These are phyloP conservation scores for Ctenicera cuprea DNA, from an alignment of 2,888 invertebrate species.

Conservation along the genomic window DNA sequence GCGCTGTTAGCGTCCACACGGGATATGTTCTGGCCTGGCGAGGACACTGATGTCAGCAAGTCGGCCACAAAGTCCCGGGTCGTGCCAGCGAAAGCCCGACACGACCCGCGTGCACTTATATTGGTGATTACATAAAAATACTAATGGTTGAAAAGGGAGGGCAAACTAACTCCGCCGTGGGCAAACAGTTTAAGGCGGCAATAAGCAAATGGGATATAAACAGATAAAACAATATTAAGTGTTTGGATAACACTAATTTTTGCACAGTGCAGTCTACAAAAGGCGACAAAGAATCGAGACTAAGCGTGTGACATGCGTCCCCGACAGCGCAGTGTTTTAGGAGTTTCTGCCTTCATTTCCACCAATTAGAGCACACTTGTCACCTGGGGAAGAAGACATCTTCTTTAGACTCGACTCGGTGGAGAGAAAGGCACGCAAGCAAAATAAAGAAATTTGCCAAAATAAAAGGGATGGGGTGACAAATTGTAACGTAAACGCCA, in stretches of 20 bases:
- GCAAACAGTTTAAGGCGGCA: conserved; percentile 41
- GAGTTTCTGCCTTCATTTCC: conserved; percentile 78
- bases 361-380: conserved; percentile 87
- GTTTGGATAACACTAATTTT: conserved; percentile 45
- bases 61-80: conserved; percentile 61
- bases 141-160: conserved; percentile 35
- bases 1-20: conserved; percentile 91
- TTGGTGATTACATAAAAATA: conserved; percentile 37
- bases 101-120: conserved; percentile 51
- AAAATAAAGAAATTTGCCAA: conserved; percentile 44
- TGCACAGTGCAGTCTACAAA: conserved; percentile 51
- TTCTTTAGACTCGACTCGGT: conserved; percentile 67
- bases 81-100: conserved; percentile 64
- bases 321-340: conserved; percentile 57
- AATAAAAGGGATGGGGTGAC: conserved; percentile 3
- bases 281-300: conserved; percentile 47
- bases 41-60: conserved; percentile 64
- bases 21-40: conserved; percentile 92
- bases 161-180: conserved; percentile 39
- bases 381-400: conserved; percentile 83
- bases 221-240: conserved; percentile 41
- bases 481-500: not conserved
- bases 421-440: conserved; percentile 63
- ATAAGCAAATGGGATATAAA: conserved; percentile 46
- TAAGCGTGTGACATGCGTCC: conserved; percentile 75